Conservation (phyloP, 2,113 vertebrate species). For the Ploceus nigricollis region DNA sequence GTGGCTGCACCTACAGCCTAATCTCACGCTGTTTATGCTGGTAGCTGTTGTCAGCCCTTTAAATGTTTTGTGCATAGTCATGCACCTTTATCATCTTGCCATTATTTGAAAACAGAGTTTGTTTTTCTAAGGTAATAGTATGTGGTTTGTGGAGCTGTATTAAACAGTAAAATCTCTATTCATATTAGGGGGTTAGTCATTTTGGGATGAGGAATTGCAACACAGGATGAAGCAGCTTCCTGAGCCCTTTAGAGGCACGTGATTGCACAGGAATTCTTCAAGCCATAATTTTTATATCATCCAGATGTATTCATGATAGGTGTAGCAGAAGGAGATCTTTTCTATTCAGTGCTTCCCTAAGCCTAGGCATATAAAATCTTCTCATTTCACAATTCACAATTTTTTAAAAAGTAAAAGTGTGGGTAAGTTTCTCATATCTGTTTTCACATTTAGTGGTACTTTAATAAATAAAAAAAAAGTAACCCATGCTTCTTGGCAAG, state of each 20-base stretch:
- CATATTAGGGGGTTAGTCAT: neutral
- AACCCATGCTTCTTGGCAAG: neutral
- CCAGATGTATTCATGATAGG: neutral
- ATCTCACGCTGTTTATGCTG: neutral
- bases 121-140: neutral
- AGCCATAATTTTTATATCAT: neutral
- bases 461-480: neutral
- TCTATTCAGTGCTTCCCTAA: neutral
- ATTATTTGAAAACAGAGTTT: neutral
- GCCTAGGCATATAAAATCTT: neutral
- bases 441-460: neutral
- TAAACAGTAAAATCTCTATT: conserved; percentile 35
- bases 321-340: neutral
- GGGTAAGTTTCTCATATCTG: neutral
- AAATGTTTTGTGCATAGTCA: neutral
- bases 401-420: neutral
- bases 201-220: neutral
- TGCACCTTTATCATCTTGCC: neutral
- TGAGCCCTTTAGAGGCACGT: neutral
- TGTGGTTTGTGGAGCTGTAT: conserved; percentile 1
- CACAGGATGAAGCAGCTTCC: neutral
- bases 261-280: neutral
- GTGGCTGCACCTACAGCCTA: neutral
- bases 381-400: neutral
- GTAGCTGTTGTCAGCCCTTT: neutral